Evolutionary conservation across 2,888 invertebrate species (phyloP), one percentile per base, ranked within the genome.

Genomic region (Eumacrocentrus americanus): DNA sequence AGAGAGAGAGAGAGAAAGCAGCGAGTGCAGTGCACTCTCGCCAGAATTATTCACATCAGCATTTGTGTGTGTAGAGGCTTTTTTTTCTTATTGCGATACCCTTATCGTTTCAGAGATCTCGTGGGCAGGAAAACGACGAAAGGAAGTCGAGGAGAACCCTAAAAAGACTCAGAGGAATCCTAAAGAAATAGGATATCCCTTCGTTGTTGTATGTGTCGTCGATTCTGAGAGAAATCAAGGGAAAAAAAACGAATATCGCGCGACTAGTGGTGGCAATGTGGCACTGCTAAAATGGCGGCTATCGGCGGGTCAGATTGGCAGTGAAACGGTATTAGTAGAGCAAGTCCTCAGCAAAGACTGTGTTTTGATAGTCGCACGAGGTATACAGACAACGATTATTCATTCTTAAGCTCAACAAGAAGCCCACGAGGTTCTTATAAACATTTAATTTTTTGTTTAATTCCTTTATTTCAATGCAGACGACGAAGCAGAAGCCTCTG

Each of bases 211-310:
- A 18, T 55, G n/a, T n/a, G 3, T 11, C 16, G 22, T 53, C 11
- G 25, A 11, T 44, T 18, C 11, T 20, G 55, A 14, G 46, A n/a
- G 12, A 14, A 42, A 47, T 20, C 5, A 37, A 47, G 35, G 42
- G 23, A 60, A 56, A 50, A 48, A 60, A 54, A 61, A 58, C 9
- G 58, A 61, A 52, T 57, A 56, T 58, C 47, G 55, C 40, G 51
- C 53, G 37, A 47, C 55, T 47, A 46, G 64, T 64, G 59, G 52
- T 60, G 53, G 58, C 58, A 56, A 48, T 61, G 46, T 52, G 53
- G 53, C 58, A 66, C 61, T 56, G 61, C 62, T 75, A 79, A 79
- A 79, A 79, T 79, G 79, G 79, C 79, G 79, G 70, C 74, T 74
- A 72, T 76, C 73, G 71, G 71, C 70, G 70, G 72, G n/a, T 71